Evolutionary conservation across 2,113 vertebrate species (phyloP), one percentile per base, ranked within the genome.

Genomic region (Daphoenositta chrysoptera): DNA sequence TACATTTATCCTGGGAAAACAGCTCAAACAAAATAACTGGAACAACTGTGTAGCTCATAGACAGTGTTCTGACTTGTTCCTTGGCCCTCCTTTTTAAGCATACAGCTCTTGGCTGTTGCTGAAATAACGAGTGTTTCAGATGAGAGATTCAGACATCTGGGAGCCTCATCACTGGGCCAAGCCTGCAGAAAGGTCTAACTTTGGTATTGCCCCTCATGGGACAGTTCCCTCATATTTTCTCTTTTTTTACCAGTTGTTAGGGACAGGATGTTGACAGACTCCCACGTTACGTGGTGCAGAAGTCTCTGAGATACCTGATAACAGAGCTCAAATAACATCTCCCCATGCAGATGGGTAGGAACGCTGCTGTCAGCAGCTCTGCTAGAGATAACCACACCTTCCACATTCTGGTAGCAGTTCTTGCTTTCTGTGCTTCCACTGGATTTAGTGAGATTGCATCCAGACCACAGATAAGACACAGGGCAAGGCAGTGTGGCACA

Each of bases 201-300:
- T 83, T 48, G 54, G 35, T 77, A 70, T 47, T 58, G 68, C 48
- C 20, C 24, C 44, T 90, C 53, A 39, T 33, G 68, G 68, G 48
- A 75, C 19, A 40, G 28, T 35, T 91, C 4, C 8, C 21, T 76
- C 18, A 8, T 42, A n/a, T 64, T 35, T 48, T 45, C 1, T 35
- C 54, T 16, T 35, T 47, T 50, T 44, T 37, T 20, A 10, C 11
- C 40, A 40, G 1, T 37, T 64, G 4, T 42, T 77, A 73, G 31
- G 53, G n/a, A n/a, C 14, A 53, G 44, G n/a, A 61, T 53, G 11
- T 45, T 83, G 68, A 27, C 51, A 88, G 63, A 47, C 61, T 42
- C 10, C 33, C 42, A 14, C 1, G 1, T 63, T 50, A 19, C 0
- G 4, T 45, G 50, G 27, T 42, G 11, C 33, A 53, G 51, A 28